Percentiles rank a stretch among this genome's conserved stretches.
phyloP scores from a whole-genome alignment of 2,797 vertebrate genomes.

The Rhabdomys pumilio region DNA sequence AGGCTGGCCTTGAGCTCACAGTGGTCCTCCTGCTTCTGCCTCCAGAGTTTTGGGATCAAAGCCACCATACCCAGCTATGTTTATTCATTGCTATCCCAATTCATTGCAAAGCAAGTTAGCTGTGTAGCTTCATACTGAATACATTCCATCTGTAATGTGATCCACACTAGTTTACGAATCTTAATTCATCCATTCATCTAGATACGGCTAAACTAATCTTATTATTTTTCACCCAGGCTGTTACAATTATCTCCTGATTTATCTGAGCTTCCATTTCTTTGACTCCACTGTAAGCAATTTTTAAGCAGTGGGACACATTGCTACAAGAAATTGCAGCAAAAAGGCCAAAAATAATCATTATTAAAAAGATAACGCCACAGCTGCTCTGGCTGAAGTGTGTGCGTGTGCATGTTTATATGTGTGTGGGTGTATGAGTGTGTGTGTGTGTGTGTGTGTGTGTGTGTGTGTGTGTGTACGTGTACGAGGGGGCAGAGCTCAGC shows the following conservation, averaged over 20 bases:
- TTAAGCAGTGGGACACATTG: background rate
- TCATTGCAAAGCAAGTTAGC: slow-evolving; percentile 48
- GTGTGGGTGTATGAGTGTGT: background rate
- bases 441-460: background rate
- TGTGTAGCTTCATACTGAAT: background rate
- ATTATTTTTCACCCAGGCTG: slow-evolving; percentile 62
- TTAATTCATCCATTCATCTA: slow-evolving; percentile 40
- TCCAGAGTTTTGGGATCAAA: background rate
- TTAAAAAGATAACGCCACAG: background rate
- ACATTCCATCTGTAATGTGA: background rate
- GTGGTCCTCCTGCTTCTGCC: background rate
- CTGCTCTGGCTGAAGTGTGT: background rate
- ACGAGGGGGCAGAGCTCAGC: background rate
- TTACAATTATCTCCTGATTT: slow-evolving; percentile 33
- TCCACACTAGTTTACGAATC: background rate
- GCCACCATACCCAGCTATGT: background rate
- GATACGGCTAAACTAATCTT: slow-evolving; percentile 36
- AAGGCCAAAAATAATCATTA: background rate
- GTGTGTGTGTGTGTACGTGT: no score
- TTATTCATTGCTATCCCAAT: background rate
- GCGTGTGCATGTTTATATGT: background rate
- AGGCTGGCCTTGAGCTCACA: background rate
- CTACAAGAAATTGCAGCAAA: background rate
- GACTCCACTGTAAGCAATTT: slow-evolving; percentile 8
- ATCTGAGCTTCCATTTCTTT: slow-evolving; percentile 11